Evolutionary conservation across 1,140 invertebrate genomes (phyloP), one percentile per base, ranked within the genome.

Genomic region (Orchestia grillus): DNA sequence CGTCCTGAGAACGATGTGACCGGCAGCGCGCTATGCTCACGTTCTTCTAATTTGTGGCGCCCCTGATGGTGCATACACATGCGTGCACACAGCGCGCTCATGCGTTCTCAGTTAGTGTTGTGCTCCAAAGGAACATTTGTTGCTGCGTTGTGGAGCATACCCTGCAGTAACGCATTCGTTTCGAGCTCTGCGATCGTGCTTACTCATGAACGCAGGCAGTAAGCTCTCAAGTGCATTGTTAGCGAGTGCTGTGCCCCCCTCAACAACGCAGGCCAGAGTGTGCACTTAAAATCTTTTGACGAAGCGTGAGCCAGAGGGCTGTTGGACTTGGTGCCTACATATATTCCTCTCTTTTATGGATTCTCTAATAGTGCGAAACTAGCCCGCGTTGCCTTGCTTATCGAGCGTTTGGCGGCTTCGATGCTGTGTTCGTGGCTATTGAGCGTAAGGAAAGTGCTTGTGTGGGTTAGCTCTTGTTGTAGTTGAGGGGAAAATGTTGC

Each of bases 11-110:
- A 47, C 92, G 92, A 42, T 94, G 92, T 94, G 92, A 94, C 92
- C 92, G 92, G 40, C 92, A 45, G 62, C 92, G 36, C 43, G 92
- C 43, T 45, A 94, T 94, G 92, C 92, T 44, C 92, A 94, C 92
- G 92, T 94, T 94, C 43, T 40, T n/a, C 92, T 94, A 94, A 94
- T 94, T 94, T 94, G 92, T 45, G 92, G 44, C 43, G 92, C 41
- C 41, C 90, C 41, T 94, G 92, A 40, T 42, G 92, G 44, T 42
- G 44, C 92, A 94, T 44, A 44, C 62, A 77, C 62, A 77, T 77
- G 62, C 62, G 62, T 77, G 62, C 62, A 53, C 47, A 53, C 47
- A 53, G 62, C 36, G 62, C 62, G 19, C 47, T 8, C 47, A 53
- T 53, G 47, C 19, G 47, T 53, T 77, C 62, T 77, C 62, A 15